phyloP scores from a whole-genome alignment of 2,797 vertebrate genomes.

The Euthynnus affinis region DNA sequence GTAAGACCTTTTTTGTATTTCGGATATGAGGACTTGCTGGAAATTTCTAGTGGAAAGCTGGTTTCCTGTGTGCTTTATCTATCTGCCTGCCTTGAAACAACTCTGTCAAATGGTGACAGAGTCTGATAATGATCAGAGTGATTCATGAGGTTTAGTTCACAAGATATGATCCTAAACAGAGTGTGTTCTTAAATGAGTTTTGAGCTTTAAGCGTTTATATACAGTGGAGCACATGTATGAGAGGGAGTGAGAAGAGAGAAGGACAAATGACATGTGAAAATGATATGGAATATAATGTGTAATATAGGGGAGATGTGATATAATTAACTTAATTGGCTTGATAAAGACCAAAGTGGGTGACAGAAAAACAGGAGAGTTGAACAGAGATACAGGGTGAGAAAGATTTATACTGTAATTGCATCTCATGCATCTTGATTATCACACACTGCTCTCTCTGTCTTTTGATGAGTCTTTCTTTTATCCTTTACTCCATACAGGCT shows the following conservation, averaged over 20 bases:
- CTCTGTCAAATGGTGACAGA: constrained; percentile 30
- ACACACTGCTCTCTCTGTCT: constrained; percentile 28
- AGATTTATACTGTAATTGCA: constrained; percentile 41
- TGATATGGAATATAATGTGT: no score
- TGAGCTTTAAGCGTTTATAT: constrained; percentile 8
- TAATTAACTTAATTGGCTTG: constrained; percentile 51
- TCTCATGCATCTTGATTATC: constrained; percentile 49
- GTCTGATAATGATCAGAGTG: constrained; percentile 35
- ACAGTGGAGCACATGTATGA: background rate
- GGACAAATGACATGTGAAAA: background rate
- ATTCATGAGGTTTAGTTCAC: constrained; percentile 37
- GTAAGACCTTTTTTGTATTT: background rate
- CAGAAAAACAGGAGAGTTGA: constrained; percentile 37
- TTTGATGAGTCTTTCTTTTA: constrained; percentile 70
- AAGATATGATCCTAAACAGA: constrained; percentile 8
- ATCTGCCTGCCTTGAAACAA: constrained; percentile 20
- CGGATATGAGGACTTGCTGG: constrained; percentile 1
- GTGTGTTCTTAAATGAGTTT: constrained; percentile 1
- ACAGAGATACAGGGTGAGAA: constrained; percentile 29
- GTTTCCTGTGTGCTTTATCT: constrained; percentile 24
- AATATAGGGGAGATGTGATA: no score
- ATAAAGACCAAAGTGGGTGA: constrained; percentile 45
- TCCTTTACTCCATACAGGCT: constrained; percentile 40
- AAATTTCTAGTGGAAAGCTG: constrained; percentile 25
- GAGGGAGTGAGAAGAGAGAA: constrained; percentile 6